Conservation (phyloP, 2,888 invertebrate genomes). For the Hyposoter dolosus region DNA sequence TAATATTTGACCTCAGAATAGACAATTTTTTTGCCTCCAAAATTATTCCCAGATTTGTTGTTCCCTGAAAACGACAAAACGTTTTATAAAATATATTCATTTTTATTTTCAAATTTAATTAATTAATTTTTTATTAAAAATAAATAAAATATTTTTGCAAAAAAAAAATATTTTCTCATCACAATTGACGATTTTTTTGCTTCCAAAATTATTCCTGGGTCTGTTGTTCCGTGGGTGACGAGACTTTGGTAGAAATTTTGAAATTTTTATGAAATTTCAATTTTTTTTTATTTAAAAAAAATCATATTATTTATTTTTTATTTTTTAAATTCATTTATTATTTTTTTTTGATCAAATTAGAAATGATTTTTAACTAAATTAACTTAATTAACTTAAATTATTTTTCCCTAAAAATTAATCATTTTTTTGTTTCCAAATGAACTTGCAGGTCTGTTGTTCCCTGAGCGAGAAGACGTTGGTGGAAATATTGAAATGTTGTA, state of each 20-base stretch:
- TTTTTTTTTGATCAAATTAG: too few species aligned
- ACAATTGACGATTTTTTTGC: too few species aligned
- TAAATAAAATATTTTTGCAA: too few species aligned
- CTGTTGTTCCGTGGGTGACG: conserved; percentile 82
- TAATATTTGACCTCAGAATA: too few species aligned
- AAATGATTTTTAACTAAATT: not conserved
- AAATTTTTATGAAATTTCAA: too few species aligned
- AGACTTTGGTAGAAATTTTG: not conserved
- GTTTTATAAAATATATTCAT: too few species aligned
- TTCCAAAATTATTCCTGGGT: conserved; percentile 66
- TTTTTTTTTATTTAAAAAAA: not conserved
- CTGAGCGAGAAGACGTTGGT: conserved; percentile 88
- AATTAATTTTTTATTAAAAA: too few species aligned
- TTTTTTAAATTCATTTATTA: not conserved
- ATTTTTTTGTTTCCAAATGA: not conserved
- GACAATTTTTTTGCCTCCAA: not conserved
- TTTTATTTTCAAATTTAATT: not conserved
- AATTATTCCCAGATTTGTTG: conserved; percentile 83
- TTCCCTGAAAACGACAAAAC: too few species aligned
- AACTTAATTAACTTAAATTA: too few species aligned
- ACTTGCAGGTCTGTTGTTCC: conserved; percentile 86
- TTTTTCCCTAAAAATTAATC: too few species aligned
- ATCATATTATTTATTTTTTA: not conserved
- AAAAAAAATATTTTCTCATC: too few species aligned
- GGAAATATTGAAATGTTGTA: conserved; percentile 86